These are phyloP conservation scores for Heteronetta atricapilla DNA, from an alignment of 2,113 vertebrate species.

Conservation along the genomic window DNA sequence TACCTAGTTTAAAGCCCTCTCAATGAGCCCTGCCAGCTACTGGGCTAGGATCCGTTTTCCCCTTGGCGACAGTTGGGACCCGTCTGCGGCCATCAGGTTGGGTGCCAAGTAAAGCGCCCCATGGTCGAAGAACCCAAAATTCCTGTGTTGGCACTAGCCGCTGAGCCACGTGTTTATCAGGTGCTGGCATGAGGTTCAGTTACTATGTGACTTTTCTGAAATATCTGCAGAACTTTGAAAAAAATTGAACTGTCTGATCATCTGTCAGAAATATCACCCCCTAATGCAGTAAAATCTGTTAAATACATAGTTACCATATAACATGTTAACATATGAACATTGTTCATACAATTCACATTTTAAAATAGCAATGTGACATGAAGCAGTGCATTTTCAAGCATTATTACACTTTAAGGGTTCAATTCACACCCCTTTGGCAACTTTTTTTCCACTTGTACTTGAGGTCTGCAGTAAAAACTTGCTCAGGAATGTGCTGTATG, in stretches of 20 bases:
- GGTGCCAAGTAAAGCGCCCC: too few species aligned
- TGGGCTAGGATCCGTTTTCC: too few species aligned
- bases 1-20: too few species aligned
- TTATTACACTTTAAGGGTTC: neutral
- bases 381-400: neutral
- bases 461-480: neutral
- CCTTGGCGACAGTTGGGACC: too few species aligned
- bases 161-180: too few species aligned
- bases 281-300: neutral
- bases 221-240: neutral
- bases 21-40: too few species aligned
- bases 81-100: too few species aligned
- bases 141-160: too few species aligned
- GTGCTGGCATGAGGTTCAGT: neutral
- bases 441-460: neutral
- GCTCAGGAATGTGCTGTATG: neutral
- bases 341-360: neutral
- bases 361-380: neutral
- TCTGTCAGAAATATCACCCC: neutral
- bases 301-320: neutral
- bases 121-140: too few species aligned
- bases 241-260: fast-evolving
- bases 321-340: too few species aligned
- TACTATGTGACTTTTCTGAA: neutral
- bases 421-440: neutral